Evolutionary conservation across 2,113 vertebrate species (phyloP), one percentile per base, ranked within the genome.

Genomic region (Clarias magur): DNA sequence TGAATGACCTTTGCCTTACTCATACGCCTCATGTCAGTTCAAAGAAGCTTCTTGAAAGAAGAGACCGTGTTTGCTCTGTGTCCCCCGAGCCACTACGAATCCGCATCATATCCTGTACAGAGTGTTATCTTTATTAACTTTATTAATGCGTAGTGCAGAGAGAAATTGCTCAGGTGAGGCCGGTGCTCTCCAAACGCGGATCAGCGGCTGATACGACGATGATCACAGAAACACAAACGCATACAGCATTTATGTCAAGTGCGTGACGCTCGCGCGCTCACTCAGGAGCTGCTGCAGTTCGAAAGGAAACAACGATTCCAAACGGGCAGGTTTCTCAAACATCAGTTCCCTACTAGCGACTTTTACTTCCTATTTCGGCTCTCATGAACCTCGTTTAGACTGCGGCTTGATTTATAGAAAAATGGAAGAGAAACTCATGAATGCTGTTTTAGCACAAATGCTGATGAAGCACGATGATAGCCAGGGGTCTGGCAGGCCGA

Each of bases 361-460:
- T 57, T 59, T 80, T 59, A 59, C 3, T 34, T 79, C 53, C 53
- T 19, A 17, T 78, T 78, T 56, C 17, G n/a, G 13, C 56, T 59
- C n/a, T 56, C 53, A 11, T 80, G 30, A 34, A 59, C 4, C 17
- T 34, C 21, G 5, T 19, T 80, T 59, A 17, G 17, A 80, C 19
- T 15, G 2, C 2, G 16, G 30, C 34, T 12, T 25, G 70, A 38
- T 7, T 9, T 70, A 9, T 2, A 70, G 30, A 38, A 38, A 72
- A 19, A 10, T n/a, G 25, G 53, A 80, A 80, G 78, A 80, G 78
- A 80, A 80, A 80, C 78, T 59, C 8, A 17, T n/a, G 16, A 54
- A 78, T 34, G 21, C 53, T n/a, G 48, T 1, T 79, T 79, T n/a
- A 30, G 53, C 16, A 7, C n/a, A 0, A 30, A 21, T 34, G 56